Evolutionary conservation across 53 echinoderm and acorn worm species (phyloP).

Genomic region (Holothuria leucospilota): DNA sequence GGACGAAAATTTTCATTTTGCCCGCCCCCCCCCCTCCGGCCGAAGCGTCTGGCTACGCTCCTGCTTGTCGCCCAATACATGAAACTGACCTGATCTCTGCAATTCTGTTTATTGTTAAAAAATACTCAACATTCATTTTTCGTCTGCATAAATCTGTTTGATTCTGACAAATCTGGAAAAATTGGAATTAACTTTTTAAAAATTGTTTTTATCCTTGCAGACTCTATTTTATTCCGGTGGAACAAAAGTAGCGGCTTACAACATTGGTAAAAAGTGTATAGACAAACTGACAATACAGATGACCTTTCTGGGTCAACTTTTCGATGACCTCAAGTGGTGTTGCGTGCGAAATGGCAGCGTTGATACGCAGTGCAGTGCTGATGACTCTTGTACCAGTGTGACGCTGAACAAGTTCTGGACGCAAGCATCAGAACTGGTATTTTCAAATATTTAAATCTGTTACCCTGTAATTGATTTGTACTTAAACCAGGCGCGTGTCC

Average conservation of each 20-base stretch:
- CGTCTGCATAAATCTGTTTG: too few species aligned
- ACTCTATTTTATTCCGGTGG: constrained; percentile 23
- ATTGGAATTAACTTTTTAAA: not conserved
- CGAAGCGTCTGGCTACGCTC: too few species aligned
- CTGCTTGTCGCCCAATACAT: too few species aligned
- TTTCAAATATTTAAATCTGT: not conserved
- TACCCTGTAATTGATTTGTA: not conserved
- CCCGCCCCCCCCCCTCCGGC: too few species aligned
- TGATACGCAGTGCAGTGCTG: not conserved
- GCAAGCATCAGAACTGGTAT: constrained; percentile 18
- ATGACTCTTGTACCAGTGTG: not conserved
- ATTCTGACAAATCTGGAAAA: too few species aligned
- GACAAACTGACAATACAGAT: not conserved
- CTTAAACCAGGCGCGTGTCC: too few species aligned
- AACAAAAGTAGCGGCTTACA: constrained; percentile 18
- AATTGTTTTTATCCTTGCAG: not conserved
- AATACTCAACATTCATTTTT: too few species aligned
- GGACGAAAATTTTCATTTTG: too few species aligned
- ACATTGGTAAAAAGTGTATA: constrained; percentile 12
- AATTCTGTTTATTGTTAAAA: too few species aligned
- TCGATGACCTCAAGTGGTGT: constrained; percentile 28
- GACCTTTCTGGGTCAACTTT: constrained; percentile 13
- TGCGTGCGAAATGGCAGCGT: not conserved
- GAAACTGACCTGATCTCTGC: too few species aligned
- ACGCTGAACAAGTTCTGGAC: not conserved